Evolutionary conservation across 2,888 invertebrate genomes (phyloP).

Genomic region (Pyrgus malvae): DNA sequence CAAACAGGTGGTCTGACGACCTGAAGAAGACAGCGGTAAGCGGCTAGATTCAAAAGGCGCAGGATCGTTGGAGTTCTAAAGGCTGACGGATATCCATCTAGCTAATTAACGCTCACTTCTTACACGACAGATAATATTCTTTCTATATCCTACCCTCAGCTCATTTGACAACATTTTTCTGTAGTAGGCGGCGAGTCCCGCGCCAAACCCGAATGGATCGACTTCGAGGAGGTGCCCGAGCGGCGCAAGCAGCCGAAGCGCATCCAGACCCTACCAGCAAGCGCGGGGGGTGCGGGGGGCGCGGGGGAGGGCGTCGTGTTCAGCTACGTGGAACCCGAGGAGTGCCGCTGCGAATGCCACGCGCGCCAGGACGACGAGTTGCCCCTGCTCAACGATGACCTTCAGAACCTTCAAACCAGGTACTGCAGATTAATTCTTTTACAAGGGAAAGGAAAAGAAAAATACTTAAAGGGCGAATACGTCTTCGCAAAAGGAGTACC

Average conservation of each 20-base stretch:
- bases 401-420: slow-evolving; percentile 7
- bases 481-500: no score
- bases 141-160: neutral
- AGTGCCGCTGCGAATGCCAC: slow-evolving; percentile 94
- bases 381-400: slow-evolving; percentile 49
- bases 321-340: slow-evolving; percentile 93
- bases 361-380: slow-evolving; percentile 72
- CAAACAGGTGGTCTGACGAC: no score
- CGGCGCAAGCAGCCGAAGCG: slow-evolving; percentile 90
- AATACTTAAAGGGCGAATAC: no score
- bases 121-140: no score
- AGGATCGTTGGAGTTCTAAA: no score
- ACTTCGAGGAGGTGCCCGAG: slow-evolving; percentile 93
- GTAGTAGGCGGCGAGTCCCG: slow-evolving; percentile 45
- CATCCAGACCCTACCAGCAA: slow-evolving; percentile 89
- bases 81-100: no score
- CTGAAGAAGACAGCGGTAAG: no score
- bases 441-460: no score
- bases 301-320: slow-evolving; percentile 62
- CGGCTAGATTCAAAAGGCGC: no score
- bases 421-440: neutral
- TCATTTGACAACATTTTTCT: neutral
- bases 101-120: no score
- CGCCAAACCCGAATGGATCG: slow-evolving; percentile 86
- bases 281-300: slow-evolving; percentile 48